Evolutionary conservation across 2,113 vertebrate genomes (phyloP).

Genomic region (Ammodytes marinus): DNA sequence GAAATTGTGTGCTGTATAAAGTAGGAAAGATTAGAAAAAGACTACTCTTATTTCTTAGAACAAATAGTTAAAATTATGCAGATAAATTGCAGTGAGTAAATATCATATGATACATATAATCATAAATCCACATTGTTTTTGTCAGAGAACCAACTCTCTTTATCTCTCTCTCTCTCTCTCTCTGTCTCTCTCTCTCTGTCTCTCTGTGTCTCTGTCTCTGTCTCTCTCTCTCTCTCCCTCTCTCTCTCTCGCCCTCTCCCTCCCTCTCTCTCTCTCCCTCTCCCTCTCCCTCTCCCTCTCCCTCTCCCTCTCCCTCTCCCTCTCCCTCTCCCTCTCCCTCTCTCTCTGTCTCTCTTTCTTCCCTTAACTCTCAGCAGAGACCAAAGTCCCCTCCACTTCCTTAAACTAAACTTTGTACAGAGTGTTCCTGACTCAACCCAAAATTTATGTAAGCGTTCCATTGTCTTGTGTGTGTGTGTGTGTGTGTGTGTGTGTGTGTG

Average conservation of each 20-base stretch:
- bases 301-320: background rate
- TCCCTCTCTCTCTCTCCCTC: too few species aligned
- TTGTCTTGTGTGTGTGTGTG: constrained; percentile 32
- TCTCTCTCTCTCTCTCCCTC: too few species aligned
- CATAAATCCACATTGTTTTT: background rate
- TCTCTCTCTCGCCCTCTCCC: too few species aligned
- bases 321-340: background rate
- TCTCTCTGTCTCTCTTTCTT: background rate
- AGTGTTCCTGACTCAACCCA: constrained; percentile 28
- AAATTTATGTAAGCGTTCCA: constrained; percentile 63
- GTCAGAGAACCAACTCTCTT: too few species aligned
- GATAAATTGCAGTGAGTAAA: background rate
- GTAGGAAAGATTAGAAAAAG: too few species aligned
- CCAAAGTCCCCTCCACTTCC: constrained; percentile 67
- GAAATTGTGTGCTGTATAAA: too few species aligned
- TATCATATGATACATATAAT: too few species aligned
- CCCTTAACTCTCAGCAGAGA: background rate
- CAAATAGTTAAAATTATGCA: too few species aligned
- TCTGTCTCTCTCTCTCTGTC: background rate
- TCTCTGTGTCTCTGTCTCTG: background rate
- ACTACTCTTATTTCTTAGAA: background rate
- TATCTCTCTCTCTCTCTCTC: background rate
- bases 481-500: constrained; percentile 22
- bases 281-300: background rate
- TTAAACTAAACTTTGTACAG: constrained; percentile 65